Evolutionary conservation across 2,888 invertebrate species (phyloP).

Genomic region (Zaprionus obscuricornis): DNA sequence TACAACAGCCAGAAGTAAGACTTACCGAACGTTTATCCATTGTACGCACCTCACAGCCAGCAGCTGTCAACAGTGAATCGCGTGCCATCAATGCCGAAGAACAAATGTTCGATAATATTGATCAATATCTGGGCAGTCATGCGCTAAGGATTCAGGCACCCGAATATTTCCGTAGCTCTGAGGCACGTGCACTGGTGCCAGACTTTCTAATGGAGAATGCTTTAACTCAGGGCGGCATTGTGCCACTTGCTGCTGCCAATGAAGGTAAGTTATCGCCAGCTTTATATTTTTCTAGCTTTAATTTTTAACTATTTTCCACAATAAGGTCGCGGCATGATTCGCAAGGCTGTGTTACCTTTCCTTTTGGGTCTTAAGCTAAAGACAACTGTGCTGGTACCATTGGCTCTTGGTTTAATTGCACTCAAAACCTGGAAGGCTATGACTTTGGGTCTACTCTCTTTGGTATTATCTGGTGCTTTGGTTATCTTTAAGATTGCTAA

Average conservation of each 20-base stretch:
- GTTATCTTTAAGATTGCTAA: constrained; percentile 94
- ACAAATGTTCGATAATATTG: constrained; percentile 89
- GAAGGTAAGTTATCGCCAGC: constrained; percentile 71
- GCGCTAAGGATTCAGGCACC: constrained; percentile 90
- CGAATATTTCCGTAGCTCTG: constrained; percentile 84
- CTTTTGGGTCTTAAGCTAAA: constrained; percentile 93
- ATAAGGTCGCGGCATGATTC: constrained; percentile 91
- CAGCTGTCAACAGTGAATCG: neutral
- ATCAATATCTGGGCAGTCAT: constrained; percentile 90
- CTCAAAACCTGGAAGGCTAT: constrained; percentile 95
- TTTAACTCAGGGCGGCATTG: constrained; percentile 87
- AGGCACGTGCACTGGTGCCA: constrained; percentile 81
- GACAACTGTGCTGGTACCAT: constrained; percentile 91
- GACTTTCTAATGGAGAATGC: constrained; percentile 79
- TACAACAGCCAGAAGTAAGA: constrained; percentile 88
- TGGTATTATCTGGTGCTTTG: constrained; percentile 93
- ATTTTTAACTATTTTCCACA: neutral
- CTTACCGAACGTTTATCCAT: constrained; percentile 91
- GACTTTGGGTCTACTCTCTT: constrained; percentile 91
- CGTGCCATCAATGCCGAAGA: constrained; percentile 78
- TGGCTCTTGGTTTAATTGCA: constrained; percentile 92
- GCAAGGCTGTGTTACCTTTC: constrained; percentile 93
- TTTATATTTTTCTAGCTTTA: neutral
- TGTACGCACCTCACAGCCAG: constrained; percentile 85
- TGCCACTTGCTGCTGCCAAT: constrained; percentile 87